Evolutionary conservation across 2,888 invertebrate species (phyloP), one percentile per base, ranked within the genome.

Genomic region (Drosophila algonquin): DNA sequence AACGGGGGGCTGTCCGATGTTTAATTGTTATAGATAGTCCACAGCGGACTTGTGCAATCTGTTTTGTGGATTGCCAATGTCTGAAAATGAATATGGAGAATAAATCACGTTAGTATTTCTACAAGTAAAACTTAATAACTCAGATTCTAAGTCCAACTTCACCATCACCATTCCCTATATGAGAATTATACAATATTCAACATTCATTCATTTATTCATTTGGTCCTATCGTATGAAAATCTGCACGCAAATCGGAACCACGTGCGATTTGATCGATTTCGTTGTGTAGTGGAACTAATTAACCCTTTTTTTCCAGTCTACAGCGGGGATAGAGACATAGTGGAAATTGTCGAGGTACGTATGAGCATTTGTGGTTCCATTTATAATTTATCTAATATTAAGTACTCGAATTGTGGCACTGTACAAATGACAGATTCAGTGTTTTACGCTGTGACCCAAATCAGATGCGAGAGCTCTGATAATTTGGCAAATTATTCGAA

Each of bases 21-120:
- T 85, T 81, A 81, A 87, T 81, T 85, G 77, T 76, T 65, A 63
- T 57, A 51, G 55, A 63, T 63, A 55, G 54, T 52, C 40, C 55
- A 35, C 12, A 21, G 35, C 16, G 32, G 70, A 16, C 47, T 58
- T 24, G 53, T 16, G 56, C 74, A 56, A 73, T 65, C 57, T 69
- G 65, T 65, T 48, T 24, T 44, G 69, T 45, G 44, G 57, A 69
- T 50, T 56, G 44, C 56, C 21, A 55, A 56, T 55, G 69, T 69
- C 65, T 56, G 65, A 44, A 18, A 32, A 2, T 27, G 57, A 69
- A 69, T 32, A 24, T 44, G 12, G 6, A 9, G 14, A 40, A 40
- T 40, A 40, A 40, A 24, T 60, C 61, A 27, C 32, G 27, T n/a
- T 44, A 12, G n/a, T 12, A 35, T 24, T 40, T 47, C 40, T 40